Percentiles rank a stretch among this genome's conserved stretches.
These are phyloP conservation scores for Thamnophis elegans DNA, from an alignment of 2,797 vertebrate genomes.

Conservation along the genomic window DNA sequence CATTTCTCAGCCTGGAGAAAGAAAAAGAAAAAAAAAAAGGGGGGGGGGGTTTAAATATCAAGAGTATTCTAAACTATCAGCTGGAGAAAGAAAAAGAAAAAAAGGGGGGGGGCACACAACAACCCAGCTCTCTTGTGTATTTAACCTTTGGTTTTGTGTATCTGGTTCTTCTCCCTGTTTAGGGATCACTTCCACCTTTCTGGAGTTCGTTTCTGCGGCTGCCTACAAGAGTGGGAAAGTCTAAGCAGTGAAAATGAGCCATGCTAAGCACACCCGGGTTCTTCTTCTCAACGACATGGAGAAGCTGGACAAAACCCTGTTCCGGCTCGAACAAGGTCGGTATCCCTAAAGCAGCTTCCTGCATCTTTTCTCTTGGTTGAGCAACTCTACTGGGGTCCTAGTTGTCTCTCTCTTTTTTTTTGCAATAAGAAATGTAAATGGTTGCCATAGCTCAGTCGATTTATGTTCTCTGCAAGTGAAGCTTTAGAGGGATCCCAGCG, in stretches of 20 bases:
- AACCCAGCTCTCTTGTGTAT: not conserved
- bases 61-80: too few relatives aligned
- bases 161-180: slow-evolving; percentile 50
- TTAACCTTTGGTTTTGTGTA: slow-evolving; percentile 17
- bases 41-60: too few relatives aligned
- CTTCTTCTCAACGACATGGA: slow-evolving; percentile 88
- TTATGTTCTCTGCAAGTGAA: not conserved
- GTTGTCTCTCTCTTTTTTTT: not conserved
- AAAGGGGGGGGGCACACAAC: too few relatives aligned
- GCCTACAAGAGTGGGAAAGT: slow-evolving; percentile 60
- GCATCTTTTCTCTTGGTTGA: not conserved
- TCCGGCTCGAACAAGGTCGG: slow-evolving; percentile 93
- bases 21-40: too few relatives aligned
- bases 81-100: too few relatives aligned
- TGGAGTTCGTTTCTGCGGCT: slow-evolving; percentile 36
- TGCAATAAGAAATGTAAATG: not conserved
- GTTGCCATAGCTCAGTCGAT: not conserved
- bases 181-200: slow-evolving; percentile 50
- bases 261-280: slow-evolving; percentile 83
- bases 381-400: not conserved
- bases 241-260: slow-evolving; percentile 75
- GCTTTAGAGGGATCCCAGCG: not conserved
- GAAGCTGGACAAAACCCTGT: slow-evolving; percentile 86
- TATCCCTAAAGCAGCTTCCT: not conserved
- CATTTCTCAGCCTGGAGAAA: not conserved